Base-by-base conservation (phyloP, 1,140 invertebrate species). In the Drosophila teissieri region DNA sequence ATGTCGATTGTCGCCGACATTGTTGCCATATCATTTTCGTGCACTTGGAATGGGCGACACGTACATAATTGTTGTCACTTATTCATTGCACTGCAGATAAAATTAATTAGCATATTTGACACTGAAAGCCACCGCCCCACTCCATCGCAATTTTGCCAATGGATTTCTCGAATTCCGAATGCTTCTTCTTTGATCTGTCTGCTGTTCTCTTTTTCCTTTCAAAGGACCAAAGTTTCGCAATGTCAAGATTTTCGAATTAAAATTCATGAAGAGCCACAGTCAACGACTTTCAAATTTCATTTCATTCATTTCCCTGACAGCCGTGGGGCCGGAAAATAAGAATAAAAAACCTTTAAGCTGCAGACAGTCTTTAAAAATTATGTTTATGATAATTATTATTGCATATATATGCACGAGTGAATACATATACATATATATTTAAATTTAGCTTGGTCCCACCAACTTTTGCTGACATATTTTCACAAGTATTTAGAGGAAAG, bases 381-480 rank as follows among this genome's bases (percentile, higher is more conserved):
- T 68, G 63, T 68, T 56, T 70, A 69, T 48, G 67, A 70, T 70
- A 48, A 70, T 70, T 40, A 70, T 70, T 70, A 65, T 65, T 63
- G 36, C 55, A 44, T 63, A 27, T 36, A 63, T 57, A 60, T 62
- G 54, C 37, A 60, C 19, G 39, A 44, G 11, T 60, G 27, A 36
- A 34, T 14, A n/a, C 24, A 46, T 19, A 22, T 44, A 19, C 2
- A 14, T 46, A 46, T 53, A 53, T 63, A 63, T 39, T 34, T 3
- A 36, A 24, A 22, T 36, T 44, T 11, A 19, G 15, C 46, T 40
- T 40, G 39, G 48, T 42, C 24, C 37, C 42, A 31, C 10, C 19
- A 55, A 44, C 61, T 37, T 61, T 52, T 73, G 51, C 63, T 77
- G 73, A 77, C 74, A 77, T 77, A 69, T 77, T 77, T 77, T 62